phyloP scores from a whole-genome alignment of 2,888 invertebrate species.

The Exephanes ischioxanthus region DNA sequence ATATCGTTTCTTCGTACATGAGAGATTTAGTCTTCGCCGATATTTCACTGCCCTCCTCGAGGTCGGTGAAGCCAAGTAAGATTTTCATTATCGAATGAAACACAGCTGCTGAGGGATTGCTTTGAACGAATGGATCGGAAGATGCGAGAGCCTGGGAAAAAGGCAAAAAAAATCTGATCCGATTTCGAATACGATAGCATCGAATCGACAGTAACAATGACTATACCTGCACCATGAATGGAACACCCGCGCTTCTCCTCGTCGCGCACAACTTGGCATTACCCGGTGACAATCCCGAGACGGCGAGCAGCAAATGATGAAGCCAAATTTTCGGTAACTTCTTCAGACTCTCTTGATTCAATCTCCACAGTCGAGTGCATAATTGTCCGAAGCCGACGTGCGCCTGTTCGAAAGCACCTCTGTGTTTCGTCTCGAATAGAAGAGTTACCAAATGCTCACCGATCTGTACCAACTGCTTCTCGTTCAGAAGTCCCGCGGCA shows the following conservation, averaged over 20 bases:
- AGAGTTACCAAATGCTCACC: constrained; percentile 90
- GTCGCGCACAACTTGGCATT: constrained; percentile 91
- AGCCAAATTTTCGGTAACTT: constrained; percentile 89
- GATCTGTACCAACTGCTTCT: constrained; percentile 86
- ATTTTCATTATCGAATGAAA: constrained; percentile 81
- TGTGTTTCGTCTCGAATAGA: constrained; percentile 93
- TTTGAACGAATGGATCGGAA: constrained; percentile 89
- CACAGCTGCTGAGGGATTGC: constrained; percentile 84
- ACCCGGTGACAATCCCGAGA: constrained; percentile 85
- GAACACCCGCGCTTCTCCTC: constrained; percentile 96
- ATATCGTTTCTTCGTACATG: constrained; percentile 75
- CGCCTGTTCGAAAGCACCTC: constrained; percentile 99
- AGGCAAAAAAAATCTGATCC: not conserved
- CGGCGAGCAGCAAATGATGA: constrained; percentile 86
- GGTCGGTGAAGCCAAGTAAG: constrained; percentile 76
- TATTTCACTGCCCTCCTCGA: constrained; percentile 71
- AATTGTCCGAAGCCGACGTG: constrained; percentile 94
- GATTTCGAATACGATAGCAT: not conserved
- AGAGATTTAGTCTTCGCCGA: constrained; percentile 70
- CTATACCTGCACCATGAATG: constrained; percentile 93
- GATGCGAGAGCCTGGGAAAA: constrained; percentile 90
- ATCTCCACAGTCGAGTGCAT: constrained; percentile 89
- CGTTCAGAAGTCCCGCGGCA: constrained; percentile 83
- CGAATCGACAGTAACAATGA: not conserved
- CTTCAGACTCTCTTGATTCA: constrained; percentile 84